These are phyloP conservation scores for Temnothorax curvispinosus DNA, from an alignment of 1,140 invertebrate genomes.

Conservation along the genomic window DNA sequence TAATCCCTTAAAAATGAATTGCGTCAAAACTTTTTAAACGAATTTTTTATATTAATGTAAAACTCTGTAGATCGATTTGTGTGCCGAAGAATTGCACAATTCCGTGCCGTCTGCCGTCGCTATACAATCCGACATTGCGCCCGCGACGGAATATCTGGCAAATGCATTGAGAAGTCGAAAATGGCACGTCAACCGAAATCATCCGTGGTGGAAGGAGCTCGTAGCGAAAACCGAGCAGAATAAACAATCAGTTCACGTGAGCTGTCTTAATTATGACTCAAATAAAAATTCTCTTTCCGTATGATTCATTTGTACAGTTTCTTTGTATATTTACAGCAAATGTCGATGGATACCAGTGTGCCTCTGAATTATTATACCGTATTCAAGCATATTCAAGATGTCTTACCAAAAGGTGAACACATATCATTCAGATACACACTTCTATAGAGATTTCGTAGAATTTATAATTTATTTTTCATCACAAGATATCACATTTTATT, in stretches of 20 bases:
- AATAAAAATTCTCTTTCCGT: conserved; percentile 27
- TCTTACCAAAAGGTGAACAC: conserved; percentile 88
- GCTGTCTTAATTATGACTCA: background rate
- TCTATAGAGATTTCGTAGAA: background rate
- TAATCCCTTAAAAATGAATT: background rate
- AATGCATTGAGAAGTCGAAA: conserved; percentile 75
- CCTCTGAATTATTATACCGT: conserved; percentile 98
- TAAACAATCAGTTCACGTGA: conserved; percentile 85
- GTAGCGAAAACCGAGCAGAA: conserved; percentile 87
- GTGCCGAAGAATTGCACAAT: conserved; percentile 96
- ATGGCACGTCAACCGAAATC: conserved; percentile 82
- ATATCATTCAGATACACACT: conserved; percentile 16
- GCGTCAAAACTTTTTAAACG: background rate
- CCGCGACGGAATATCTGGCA: conserved; percentile 88
- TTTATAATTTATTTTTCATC: background rate
- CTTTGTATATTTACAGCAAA: conserved; percentile 81
- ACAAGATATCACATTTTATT: background rate
- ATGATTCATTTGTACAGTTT: background rate
- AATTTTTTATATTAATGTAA: background rate
- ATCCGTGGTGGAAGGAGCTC: conserved; percentile 88
- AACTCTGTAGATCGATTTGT: conserved; percentile 91
- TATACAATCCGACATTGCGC: conserved; percentile 92
- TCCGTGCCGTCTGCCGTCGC: conserved; percentile 91
- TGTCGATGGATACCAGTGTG: conserved; percentile 88
- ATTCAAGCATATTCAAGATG: conserved; percentile 92